phyloP scores from a whole-genome alignment of 2,797 vertebrate species.

The Pelodytes ibericus region DNA sequence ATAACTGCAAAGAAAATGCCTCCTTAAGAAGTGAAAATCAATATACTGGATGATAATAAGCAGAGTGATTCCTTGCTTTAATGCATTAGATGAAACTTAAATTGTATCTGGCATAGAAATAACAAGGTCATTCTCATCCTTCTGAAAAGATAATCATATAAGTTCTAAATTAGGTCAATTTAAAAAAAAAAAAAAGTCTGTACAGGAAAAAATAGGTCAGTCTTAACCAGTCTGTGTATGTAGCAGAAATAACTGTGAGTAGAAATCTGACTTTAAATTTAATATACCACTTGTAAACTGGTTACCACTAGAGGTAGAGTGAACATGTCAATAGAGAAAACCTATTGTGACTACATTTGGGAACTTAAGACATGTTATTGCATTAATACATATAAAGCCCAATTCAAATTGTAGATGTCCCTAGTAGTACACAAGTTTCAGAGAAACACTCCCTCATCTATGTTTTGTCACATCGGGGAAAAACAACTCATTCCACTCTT shows the following conservation, averaged over 20 bases:
- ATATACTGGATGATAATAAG: neutral
- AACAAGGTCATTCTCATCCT: conserved; percentile 32
- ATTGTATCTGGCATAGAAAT: neutral
- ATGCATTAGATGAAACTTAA: neutral
- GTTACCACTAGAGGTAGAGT: too few species aligned
- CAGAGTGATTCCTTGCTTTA: conserved; percentile 1
- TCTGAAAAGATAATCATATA: conserved; percentile 34
- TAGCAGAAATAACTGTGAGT: neutral
- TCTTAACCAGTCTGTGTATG: conserved; percentile 27
- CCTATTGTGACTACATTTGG: too few species aligned
- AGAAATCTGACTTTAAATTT: conserved; percentile 7
- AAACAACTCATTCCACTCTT: too few species aligned
- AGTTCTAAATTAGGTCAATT: conserved; percentile 39
- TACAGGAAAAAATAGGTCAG: conserved; percentile 31
- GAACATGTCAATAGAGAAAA: too few species aligned
- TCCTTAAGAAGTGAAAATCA: neutral
- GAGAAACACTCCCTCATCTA: too few species aligned
- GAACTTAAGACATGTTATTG: too few species aligned
- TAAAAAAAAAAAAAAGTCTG: conserved; percentile 7
- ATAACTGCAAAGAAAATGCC: neutral
- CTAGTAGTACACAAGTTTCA: too few species aligned
- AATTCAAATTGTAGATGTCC: too few species aligned
- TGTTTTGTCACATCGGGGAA: too few species aligned
- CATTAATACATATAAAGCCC: too few species aligned
- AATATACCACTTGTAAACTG: neutral